Conservation (phyloP, 2,797 vertebrate species). For the Sphaeramia orbicularis region DNA sequence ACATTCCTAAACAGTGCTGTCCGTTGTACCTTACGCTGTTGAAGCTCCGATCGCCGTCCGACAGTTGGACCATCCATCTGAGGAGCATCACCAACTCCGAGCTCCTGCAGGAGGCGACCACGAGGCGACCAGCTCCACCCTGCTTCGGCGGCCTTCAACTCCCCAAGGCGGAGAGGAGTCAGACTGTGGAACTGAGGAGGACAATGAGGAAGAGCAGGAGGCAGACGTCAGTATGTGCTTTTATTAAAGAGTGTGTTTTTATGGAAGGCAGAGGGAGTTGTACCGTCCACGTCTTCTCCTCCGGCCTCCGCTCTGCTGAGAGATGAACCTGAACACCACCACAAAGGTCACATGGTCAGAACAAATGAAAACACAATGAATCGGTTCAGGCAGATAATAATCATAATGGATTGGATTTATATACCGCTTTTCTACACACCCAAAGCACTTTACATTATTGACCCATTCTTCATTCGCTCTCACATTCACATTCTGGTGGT, state of each 20-base stretch:
- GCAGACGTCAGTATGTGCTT: no score
- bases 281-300: constrained; percentile 76
- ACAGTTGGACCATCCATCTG: constrained; percentile 57
- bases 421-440: no score
- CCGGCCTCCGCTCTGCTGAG: constrained; percentile 54
- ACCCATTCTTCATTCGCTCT: no score
- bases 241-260: background rate
- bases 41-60: constrained; percentile 31
- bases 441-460: no score
- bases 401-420: no score
- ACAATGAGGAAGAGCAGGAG: background rate
- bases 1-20: no score
- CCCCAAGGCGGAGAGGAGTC: constrained; percentile 73
- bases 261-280: constrained; percentile 1
- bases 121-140: constrained; percentile 56
- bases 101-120: constrained; percentile 29
- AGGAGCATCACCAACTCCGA: constrained; percentile 53
- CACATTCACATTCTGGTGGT: no score
- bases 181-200: constrained; percentile 76
- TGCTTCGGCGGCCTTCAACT: constrained; percentile 37
- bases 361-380: background rate
- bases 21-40: constrained; percentile 53
- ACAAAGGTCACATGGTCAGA: background rate
- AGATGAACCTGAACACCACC: constrained; percentile 54
- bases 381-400: no score